phyloP scores from a whole-genome alignment of 2,797 vertebrate species.

The Phalloptychus januarius region DNA sequence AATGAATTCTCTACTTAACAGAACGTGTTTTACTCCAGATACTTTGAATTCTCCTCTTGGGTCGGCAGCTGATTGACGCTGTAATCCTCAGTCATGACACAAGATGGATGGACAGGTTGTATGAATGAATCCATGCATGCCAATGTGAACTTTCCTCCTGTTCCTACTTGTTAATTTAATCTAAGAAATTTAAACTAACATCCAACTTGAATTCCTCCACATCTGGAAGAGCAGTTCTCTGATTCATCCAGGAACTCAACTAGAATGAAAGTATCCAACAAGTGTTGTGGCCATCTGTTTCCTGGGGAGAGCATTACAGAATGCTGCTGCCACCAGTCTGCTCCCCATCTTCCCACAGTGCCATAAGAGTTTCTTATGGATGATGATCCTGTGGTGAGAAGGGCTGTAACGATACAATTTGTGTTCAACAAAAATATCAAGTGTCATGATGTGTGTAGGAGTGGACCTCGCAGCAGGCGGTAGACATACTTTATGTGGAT shows the following conservation, averaged over 20 bases:
- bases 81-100: constrained; percentile 53
- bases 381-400: not conserved
- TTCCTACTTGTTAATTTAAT: not conserved
- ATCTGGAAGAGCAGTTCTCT: not conserved
- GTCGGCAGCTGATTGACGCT: constrained; percentile 39
- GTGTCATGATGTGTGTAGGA: too few species aligned
- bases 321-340: not conserved
- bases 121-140: constrained; percentile 23
- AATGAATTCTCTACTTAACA: not conserved
- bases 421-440: too few species aligned
- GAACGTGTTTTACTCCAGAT: not conserved
- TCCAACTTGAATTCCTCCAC: not conserved
- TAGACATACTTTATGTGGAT: too few species aligned
- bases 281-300: not conserved
- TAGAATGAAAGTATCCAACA: not conserved
- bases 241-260: not conserved
- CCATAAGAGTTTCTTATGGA: not conserved
- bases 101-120: constrained; percentile 36
- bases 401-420: too few species aligned
- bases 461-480: too few species aligned
- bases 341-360: not conserved
- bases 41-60: not conserved
- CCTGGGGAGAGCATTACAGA: not conserved
- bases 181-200: not conserved
- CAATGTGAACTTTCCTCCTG: not conserved